Conservation (phyloP, 37 sponge, comb jelly and placozoan genomes). For the Ephydatia muelleri region DNA sequence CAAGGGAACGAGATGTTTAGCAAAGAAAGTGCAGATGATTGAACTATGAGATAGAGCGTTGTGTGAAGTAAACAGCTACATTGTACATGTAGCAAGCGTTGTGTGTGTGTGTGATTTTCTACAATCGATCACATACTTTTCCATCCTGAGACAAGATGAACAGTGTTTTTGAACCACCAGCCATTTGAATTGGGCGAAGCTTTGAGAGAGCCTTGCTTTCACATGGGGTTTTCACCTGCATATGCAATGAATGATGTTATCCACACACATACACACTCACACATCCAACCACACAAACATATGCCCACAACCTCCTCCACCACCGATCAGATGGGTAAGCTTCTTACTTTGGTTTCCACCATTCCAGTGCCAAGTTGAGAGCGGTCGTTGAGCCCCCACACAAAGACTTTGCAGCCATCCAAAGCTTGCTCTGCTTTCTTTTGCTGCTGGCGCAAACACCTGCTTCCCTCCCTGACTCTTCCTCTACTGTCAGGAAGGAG, state of each 20-base stretch:
- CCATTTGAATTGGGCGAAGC: conserved; percentile 71
- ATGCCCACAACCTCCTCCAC: not conserved
- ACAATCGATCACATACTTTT: conserved; percentile 37
- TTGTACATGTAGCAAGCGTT: too few relatives aligned
- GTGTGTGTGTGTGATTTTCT: not conserved
- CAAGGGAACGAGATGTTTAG: not conserved
- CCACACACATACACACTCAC: conserved; percentile 6
- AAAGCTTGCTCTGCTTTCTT: conserved; percentile 12
- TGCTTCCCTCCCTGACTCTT: conserved; percentile 16
- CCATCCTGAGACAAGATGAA: conserved; percentile 85
- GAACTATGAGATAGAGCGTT: too few relatives aligned
- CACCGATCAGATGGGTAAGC: conserved; percentile 64
- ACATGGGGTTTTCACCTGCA: conserved; percentile 73
- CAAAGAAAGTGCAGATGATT: too few relatives aligned
- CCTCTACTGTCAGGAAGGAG: conserved; percentile 78
- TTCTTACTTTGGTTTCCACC: conserved; percentile 45
- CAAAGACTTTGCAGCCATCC: conserved; percentile 69
- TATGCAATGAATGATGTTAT: not conserved
- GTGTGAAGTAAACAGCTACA: too few relatives aligned
- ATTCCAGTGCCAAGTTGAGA: conserved; percentile 76
- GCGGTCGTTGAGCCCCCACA: conserved; percentile 95
- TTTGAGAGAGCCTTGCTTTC: conserved; percentile 54
- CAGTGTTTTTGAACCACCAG: conserved; percentile 85
- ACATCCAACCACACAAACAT: not conserved
- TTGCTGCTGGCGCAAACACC: conserved; percentile 33